Evolutionary conservation across 2,113 vertebrate species (phyloP).

Genomic region (Sminthopsis crassicaudata): DNA sequence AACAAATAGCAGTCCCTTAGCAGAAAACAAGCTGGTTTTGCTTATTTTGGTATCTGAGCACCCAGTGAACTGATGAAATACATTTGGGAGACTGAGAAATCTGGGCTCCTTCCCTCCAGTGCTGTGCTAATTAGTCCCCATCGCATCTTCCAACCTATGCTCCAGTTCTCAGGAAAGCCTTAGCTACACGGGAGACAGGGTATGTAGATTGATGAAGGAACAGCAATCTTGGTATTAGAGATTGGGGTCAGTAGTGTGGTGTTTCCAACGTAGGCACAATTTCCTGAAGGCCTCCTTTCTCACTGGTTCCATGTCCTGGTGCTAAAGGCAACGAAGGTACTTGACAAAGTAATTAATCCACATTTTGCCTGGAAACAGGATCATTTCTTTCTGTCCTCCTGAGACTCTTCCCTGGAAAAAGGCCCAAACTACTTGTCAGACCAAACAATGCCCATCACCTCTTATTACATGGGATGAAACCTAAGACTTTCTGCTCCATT

Average conservation of each 20-base stretch:
- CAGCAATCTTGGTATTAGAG: slow-evolving; percentile 4
- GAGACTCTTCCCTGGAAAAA: slow-evolving; percentile 52
- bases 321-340: slow-evolving; percentile 21
- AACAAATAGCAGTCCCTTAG: not conserved
- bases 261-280: slow-evolving; percentile 10
- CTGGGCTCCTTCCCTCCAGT: not conserved
- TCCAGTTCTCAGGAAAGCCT: not conserved
- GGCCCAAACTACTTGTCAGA: slow-evolving; percentile 71
- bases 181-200: slow-evolving; percentile 4
- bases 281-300: slow-evolving; percentile 31
- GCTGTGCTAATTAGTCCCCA: not conserved
- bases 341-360: slow-evolving; percentile 68
- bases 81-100: not conserved
- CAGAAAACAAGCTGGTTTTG: not conserved
- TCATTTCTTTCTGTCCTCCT: slow-evolving; percentile 61
- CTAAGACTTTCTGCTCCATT: slow-evolving; percentile 73
- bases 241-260: not conserved
- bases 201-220: not conserved
- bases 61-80: not conserved
- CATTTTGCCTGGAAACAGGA: slow-evolving; percentile 65
- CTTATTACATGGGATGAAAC: slow-evolving; percentile 73
- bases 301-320: slow-evolving; percentile 15
- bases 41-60: not conserved
- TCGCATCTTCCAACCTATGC: not conserved
- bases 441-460: slow-evolving; percentile 68